Evolutionary conservation across 2,888 invertebrate genomes (phyloP), one percentile per base, ranked within the genome.

Genomic region (Tetragonula carbonaria): DNA sequence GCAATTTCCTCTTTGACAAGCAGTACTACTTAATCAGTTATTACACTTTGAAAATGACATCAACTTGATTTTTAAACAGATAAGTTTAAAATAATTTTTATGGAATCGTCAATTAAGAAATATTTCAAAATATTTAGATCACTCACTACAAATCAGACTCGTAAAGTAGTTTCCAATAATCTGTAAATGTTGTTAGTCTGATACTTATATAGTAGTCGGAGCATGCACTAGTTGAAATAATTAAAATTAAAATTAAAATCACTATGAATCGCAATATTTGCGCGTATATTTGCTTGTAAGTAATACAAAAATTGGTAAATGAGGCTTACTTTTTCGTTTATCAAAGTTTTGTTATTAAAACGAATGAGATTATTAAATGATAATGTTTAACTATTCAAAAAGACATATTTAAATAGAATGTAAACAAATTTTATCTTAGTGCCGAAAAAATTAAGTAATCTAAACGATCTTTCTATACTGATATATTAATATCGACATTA

Each of bases 141-240:
- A 38, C 5, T 38, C 13, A 53, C 33, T 68, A 57, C n/a, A 38
- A 45, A 66, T 74, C 62, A 53, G 67, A 68, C 2, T 70, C 4
- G 23, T 13, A 62, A 72, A 74, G 55, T 68, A 75, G 45, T 82
- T 78, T 33, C 16, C 45, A 63, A 63, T 74, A 59, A 67, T 78
- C 33, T 66, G n/a, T 68, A 50, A 62, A 72, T 83, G 50, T 59
- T 73, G 67, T 45, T 84, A 81, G 70, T 77, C 62, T 68, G 62
- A 82, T 78, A 70, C 59, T 50, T 66, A 45, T 45, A 28, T 5
- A 53, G 77, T 59, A 78, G 51, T 75, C 63, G 72, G 65, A 76
- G 62, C 73, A 75, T 85, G 33, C 66, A 80, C 65, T 80, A 72
- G 72, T 59, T 74, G n/a, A 72, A 71, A 38, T 81, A 78, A 55